Percentiles rank a stretch among this genome's conserved stretches.
Evolutionary conservation across 2,888 invertebrate genomes (phyloP).

Genomic region (Tetranychus piercei): DNA sequence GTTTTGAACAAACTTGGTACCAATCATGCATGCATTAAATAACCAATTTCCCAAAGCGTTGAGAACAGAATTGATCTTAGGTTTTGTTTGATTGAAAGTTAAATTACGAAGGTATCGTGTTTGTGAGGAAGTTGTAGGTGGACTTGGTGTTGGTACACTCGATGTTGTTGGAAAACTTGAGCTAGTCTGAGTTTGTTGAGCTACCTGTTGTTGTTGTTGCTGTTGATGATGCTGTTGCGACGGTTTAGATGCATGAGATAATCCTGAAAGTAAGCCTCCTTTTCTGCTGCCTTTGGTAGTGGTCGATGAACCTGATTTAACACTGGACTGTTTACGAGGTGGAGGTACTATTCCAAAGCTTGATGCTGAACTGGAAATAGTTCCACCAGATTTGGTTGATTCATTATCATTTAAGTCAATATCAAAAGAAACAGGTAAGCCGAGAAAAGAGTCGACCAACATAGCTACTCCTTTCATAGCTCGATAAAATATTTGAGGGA

Average conservation of each 20-base stretch:
- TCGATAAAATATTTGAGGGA: slow-evolving; percentile 76
- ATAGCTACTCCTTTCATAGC: slow-evolving; percentile 82
- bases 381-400: slow-evolving; percentile 5
- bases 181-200: not conserved
- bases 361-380: not conserved
- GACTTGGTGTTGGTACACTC: slow-evolving; percentile 31
- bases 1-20: slow-evolving; percentile 32
- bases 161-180: not conserved
- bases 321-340: slow-evolving; percentile 2
- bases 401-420: not conserved
- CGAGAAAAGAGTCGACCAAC: slow-evolving; percentile 84
- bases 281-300: not conserved
- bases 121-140: slow-evolving; percentile 32
- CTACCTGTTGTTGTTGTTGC: not conserved
- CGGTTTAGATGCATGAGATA: not conserved
- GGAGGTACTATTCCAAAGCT: not conserved
- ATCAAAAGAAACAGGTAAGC: slow-evolving; percentile 38
- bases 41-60: slow-evolving; percentile 92
- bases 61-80: slow-evolving; percentile 82
- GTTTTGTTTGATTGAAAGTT: slow-evolving; percentile 38
- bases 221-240: not conserved
- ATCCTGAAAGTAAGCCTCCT: slow-evolving; percentile 2
- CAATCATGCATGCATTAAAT: slow-evolving; percentile 82
- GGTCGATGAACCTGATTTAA: slow-evolving; percentile 11
- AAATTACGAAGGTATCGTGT: not conserved